These are phyloP conservation scores for Semaprochilodus insignis DNA, from an alignment of 2,797 vertebrate genomes.

Conservation along the genomic window DNA sequence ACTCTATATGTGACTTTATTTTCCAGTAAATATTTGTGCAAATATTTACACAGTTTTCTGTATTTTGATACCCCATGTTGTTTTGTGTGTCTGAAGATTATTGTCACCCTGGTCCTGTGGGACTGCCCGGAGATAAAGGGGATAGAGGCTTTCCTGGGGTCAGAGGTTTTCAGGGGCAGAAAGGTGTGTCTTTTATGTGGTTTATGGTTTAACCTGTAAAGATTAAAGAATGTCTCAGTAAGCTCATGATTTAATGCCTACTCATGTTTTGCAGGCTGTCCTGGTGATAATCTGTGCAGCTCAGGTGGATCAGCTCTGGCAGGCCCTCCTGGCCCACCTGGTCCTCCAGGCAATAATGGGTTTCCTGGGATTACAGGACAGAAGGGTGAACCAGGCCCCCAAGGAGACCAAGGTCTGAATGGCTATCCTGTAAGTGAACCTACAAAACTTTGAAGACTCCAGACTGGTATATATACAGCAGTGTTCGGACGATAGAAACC, in stretches of 20 bases:
- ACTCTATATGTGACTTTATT: background rate
- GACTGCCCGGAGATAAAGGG: conserved; percentile 53
- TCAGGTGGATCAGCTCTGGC: conserved; percentile 53
- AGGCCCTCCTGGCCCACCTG: conserved; percentile 49
- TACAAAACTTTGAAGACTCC: conserved; percentile 21
- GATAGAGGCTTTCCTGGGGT: conserved; percentile 65
- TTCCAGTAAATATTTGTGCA: background rate
- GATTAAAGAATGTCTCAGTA: background rate
- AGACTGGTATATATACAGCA: no score
- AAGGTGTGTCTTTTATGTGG: conserved; percentile 7
- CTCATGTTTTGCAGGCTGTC: background rate
- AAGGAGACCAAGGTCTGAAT: conserved; percentile 56
- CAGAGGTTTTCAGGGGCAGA: conserved; percentile 59
- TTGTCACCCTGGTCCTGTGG: conserved; percentile 52
- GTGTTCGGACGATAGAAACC: no score
- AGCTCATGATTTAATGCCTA: background rate
- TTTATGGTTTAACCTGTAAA: background rate
- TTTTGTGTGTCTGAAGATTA: background rate
- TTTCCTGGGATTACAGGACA: conserved; percentile 56
- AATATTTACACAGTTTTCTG: background rate
- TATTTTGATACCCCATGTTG: background rate
- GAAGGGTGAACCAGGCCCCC: conserved; percentile 41
- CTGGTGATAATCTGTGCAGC: conserved; percentile 21
- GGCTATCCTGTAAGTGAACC: conserved; percentile 56
- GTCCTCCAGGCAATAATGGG: conserved; percentile 52